phyloP scores from a whole-genome alignment of 2,797 vertebrate genomes.

The Sebastes nivosus region DNA sequence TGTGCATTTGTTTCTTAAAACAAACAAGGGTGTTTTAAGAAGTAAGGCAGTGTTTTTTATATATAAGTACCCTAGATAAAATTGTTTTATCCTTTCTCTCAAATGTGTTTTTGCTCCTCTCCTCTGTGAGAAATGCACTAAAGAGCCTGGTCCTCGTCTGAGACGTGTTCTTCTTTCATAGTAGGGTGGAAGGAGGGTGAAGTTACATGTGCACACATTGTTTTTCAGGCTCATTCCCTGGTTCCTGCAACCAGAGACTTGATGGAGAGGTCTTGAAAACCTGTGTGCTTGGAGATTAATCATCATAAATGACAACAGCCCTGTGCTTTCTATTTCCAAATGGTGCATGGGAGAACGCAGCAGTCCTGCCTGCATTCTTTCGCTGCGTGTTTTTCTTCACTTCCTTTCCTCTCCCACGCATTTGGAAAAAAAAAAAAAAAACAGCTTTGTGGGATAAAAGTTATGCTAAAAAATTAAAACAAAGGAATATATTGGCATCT shows the following conservation, averaged over 20 bases:
- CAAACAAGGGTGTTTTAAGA: not conserved
- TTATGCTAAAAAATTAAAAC: slow-evolving; percentile 19
- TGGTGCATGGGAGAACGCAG: slow-evolving; percentile 40
- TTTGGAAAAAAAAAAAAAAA: not conserved
- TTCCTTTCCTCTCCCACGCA: slow-evolving; percentile 1
- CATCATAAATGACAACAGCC: slow-evolving; percentile 71
- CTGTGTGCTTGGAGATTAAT: slow-evolving; percentile 68
- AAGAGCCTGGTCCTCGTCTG: slow-evolving; percentile 37
- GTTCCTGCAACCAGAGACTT: slow-evolving; percentile 48
- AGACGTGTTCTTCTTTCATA: slow-evolving; percentile 18
- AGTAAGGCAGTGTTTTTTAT: slow-evolving; percentile 1
- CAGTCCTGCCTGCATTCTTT: slow-evolving; percentile 25
- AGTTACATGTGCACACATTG: slow-evolving; percentile 31
- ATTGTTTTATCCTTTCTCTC: not conserved
- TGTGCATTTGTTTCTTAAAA: not conserved
- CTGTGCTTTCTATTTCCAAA: slow-evolving; percentile 60
- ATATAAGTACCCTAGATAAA: not conserved
- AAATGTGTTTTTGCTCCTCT: slow-evolving; percentile 33
- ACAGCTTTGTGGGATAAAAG: slow-evolving; percentile 11
- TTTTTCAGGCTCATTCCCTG: slow-evolving; percentile 52
- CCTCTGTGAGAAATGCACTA: slow-evolving; percentile 43
- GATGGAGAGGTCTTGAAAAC: slow-evolving; percentile 64
- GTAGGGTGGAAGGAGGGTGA: not conserved
- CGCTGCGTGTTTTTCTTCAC: slow-evolving; percentile 17
- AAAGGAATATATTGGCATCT: slow-evolving; percentile 6